Percentiles rank a stretch among this genome's conserved stretches.
These are phyloP conservation scores for Aphelinus certus DNA, from an alignment of 1,140 invertebrate species.

Conservation along the genomic window DNA sequence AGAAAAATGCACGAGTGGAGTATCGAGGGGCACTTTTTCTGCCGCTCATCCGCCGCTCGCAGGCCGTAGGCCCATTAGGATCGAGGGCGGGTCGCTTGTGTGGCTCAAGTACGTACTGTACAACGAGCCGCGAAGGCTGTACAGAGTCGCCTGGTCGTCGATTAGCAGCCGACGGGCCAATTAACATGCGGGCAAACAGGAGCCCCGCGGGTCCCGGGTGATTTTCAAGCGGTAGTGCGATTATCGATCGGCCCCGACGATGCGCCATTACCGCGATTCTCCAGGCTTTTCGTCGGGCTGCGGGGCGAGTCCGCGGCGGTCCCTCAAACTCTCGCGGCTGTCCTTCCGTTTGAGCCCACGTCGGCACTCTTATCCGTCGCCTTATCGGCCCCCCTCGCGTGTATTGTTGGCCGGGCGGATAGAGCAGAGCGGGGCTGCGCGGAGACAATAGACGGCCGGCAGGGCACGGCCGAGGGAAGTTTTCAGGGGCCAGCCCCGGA, in stretches of 20 bases:
- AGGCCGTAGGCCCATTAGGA: too few relatives aligned
- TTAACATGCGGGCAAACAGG: neutral
- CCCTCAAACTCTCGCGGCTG: conserved; percentile 7
- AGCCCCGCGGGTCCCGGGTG: too few relatives aligned
- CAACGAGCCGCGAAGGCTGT: too few relatives aligned
- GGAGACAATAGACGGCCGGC: too few relatives aligned
- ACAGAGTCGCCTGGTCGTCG: neutral
- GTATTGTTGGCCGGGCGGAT: neutral
- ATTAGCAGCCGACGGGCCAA: neutral
- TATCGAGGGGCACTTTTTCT: too few relatives aligned
- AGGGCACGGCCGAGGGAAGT: neutral
- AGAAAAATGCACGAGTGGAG: too few relatives aligned
- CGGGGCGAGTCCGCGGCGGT: neutral
- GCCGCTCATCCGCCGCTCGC: too few relatives aligned
- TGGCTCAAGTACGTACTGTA: too few relatives aligned
- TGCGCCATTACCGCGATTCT: neutral
- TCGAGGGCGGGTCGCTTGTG: too few relatives aligned
- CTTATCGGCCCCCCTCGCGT: neutral
- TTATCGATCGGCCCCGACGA: neutral
- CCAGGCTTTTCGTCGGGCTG: neutral
- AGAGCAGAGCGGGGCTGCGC: neutral
- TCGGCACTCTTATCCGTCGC: conserved; percentile 5
- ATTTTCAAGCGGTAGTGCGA: neutral
- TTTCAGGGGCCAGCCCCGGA: neutral
- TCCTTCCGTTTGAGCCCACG: neutral